These are phyloP conservation scores for Automeris io DNA, from an alignment of 2,888 invertebrate species.

Conservation along the genomic window DNA sequence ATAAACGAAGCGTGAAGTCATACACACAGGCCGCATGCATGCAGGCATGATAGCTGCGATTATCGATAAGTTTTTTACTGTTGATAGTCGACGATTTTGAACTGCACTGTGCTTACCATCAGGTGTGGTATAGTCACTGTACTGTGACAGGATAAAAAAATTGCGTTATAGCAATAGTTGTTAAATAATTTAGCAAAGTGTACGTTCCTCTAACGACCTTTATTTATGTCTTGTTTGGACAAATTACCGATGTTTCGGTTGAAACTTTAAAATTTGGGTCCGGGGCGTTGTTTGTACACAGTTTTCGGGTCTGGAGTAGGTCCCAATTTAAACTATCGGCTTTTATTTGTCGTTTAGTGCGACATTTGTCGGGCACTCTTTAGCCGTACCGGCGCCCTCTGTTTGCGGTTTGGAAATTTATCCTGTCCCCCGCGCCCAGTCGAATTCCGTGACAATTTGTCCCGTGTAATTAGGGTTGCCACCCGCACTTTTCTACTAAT, in stretches of 20 bases:
- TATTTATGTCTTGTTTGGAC: slow-evolving; percentile 5
- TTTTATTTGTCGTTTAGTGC: slow-evolving; percentile 73
- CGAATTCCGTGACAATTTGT: slow-evolving; percentile 55
- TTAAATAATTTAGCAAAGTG: background rate
- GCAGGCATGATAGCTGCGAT: no score
- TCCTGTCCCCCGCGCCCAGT: slow-evolving; percentile 19
- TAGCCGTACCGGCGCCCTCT: slow-evolving; percentile 42
- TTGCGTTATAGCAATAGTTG: background rate
- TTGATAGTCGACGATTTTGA: no score
- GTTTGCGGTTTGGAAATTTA: slow-evolving; percentile 57
- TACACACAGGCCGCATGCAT: no score
- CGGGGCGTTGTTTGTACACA: slow-evolving; percentile 58
- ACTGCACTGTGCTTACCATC: no score
- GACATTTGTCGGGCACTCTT: slow-evolving; percentile 59
- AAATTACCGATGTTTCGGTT: slow-evolving; percentile 47
- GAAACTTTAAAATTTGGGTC: slow-evolving; percentile 54
- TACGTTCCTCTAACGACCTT: background rate
- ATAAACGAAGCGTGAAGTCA: no score
- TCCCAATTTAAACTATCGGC: slow-evolving; percentile 71
- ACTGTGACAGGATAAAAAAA: background rate
- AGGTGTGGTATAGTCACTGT: no score
- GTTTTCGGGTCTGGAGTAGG: slow-evolving; percentile 55
- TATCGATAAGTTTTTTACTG: no score
- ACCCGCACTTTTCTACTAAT: slow-evolving; percentile 1
- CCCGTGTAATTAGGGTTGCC: slow-evolving; percentile 47